Base-by-base conservation (phyloP, 64 coral and sea anemone genomes). In the Acropora tenuis region DNA sequence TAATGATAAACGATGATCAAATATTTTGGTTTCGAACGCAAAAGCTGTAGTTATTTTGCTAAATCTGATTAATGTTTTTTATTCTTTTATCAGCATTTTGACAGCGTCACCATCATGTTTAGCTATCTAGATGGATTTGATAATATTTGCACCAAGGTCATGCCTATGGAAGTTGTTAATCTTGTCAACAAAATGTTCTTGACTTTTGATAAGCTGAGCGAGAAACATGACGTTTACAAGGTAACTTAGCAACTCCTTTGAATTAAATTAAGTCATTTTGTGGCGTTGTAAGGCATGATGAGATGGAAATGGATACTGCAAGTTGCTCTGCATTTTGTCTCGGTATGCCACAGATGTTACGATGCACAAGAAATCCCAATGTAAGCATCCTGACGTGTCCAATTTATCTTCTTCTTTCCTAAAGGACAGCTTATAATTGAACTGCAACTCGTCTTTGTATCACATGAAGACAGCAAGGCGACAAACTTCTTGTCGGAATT, bases 171-270 rank as follows among this genome's bases (percentile, higher is more conserved):
- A 18, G 95, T 92, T 12, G 77, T 97, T 50, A 90, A 49, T 5
- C 87, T 97, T 16, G 90, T 97, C 2, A 97, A 97, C 45, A 91
- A 90, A 43, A 88, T 91, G 78, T 94, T 97, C 73, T 87, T 89
- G 43, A 84, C 78, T 2, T 97, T 97, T 88, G 95, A 97, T 73
- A 46, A 61, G 41, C 92, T 97, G 4, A 91, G 88, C 74, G 95
- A 97, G 47, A 94, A 16, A 43, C 95, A 97, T 79, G 87, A 90
- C 74, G 86, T 97, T 50, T 97, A 97, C 74, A 97, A 97, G 88
- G 95, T 94, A 71, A 45, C 30, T 30, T 30, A 30, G 30, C 30
- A 30, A 30, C 30, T 30, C 30, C 30, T 30, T 30, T 30, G 30
- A 30, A 30, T 30, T 19, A 19, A 13, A 19, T 71, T 19, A 13